Evolutionary conservation across 1,140 invertebrate species (phyloP), one percentile per base, ranked within the genome.

Genomic region (Drosophila ananassae): DNA sequence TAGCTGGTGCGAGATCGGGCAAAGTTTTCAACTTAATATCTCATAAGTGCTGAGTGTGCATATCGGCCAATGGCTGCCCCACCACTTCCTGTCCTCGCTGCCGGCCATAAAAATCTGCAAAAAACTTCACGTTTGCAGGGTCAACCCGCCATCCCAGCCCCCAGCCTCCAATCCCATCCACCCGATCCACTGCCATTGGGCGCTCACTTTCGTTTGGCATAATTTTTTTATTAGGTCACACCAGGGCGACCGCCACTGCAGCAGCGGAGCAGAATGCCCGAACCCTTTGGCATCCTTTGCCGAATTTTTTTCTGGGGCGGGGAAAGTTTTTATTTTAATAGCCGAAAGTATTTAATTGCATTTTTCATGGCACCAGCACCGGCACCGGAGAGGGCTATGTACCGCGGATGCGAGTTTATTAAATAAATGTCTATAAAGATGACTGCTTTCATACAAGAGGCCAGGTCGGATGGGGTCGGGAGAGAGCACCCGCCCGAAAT

Each of bases 1-100:
- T 39, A 13, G 32, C 39, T 39, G 10, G 32, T 47, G 47, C 37
- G 47, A 30, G 56, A 39, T 74, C 64, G 44, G 79, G 82, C 56
- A 79, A 89, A 87, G 78, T 89, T 89, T 82, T 73, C 75, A 89
- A 87, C 78, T 87, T 87, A 82, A 87, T 89, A 87, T 82, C 82
- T 87, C 79, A 89, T 72, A 89, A 87, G 79, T 78, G 82, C 71
- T 50, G 68, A 77, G 61, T 71, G 77, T 77, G 73, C 81, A 85
- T 74, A 84, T 84, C 64, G 76, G 72, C 61, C 78, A 68, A 69
- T 50, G 47, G 34, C 58, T 59, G 73, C n/a, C 13, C 66, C 69
- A 58, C 73, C 73, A 68, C 57, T 66, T 77, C 21, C 46, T 50
- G 53, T 32, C 28, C 37, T 44, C 17, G 17, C 17, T 17, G 32